Evolutionary conservation across 2,113 vertebrate genomes (phyloP).

Genomic region (Aegotheles bennettii): DNA sequence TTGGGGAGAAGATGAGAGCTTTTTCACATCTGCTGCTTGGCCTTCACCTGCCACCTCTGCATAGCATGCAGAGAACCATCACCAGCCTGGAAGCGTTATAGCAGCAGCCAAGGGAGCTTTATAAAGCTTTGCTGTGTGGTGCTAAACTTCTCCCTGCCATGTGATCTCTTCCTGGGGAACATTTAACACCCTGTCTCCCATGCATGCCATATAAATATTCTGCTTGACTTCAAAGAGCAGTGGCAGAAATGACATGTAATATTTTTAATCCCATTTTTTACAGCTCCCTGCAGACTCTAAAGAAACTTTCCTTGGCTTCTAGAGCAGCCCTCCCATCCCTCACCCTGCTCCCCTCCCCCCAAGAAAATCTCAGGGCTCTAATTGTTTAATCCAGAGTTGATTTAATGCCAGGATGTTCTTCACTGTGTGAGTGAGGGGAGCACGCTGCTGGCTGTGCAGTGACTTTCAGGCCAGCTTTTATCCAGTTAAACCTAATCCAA

Average conservation of each 20-base stretch:
- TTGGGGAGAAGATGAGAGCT: neutral
- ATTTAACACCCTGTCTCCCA: slow-evolving; percentile 58
- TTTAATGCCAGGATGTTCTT: slow-evolving; percentile 42
- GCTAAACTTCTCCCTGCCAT: slow-evolving; percentile 47
- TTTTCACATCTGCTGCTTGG: neutral
- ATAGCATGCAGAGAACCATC: neutral
- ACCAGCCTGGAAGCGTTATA: neutral
- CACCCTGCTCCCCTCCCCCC: neutral
- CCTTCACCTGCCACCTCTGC: neutral
- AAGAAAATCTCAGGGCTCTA: slow-evolving; percentile 46
- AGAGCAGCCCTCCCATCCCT: neutral
- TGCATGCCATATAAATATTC: slow-evolving; percentile 48
- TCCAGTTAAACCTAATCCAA: slow-evolving; percentile 52
- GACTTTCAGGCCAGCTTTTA: slow-evolving; percentile 40
- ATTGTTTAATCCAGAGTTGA: slow-evolving; percentile 59
- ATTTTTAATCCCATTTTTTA: slow-evolving; percentile 65
- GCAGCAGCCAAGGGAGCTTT: slow-evolving; percentile 10
- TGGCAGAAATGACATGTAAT: slow-evolving; percentile 59
- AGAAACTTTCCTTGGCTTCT: slow-evolving; percentile 50
- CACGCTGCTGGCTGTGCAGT: neutral
- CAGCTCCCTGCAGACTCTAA: slow-evolving; percentile 60
- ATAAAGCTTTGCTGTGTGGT: slow-evolving; percentile 5
- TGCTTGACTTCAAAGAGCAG: slow-evolving; percentile 54
- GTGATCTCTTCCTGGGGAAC: slow-evolving; percentile 59
- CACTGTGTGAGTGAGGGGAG: slow-evolving; percentile 2